Evolutionary conservation across 2,113 vertebrate genomes (phyloP).

Genomic region (Chaetodon trifascialis): DNA sequence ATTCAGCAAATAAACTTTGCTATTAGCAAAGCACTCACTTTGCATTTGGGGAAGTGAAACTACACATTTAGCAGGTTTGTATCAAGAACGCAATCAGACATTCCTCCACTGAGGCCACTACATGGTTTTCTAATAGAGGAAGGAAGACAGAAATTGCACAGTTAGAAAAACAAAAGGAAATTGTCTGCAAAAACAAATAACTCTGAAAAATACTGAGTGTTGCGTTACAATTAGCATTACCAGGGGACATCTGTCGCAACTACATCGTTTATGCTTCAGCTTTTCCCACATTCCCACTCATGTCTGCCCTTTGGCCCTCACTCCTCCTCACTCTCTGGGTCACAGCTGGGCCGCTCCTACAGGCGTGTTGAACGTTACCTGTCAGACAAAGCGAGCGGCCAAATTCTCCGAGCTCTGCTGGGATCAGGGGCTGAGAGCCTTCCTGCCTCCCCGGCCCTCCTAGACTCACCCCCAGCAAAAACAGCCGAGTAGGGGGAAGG

Average conservation of each 20-base stretch:
- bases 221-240: not conserved
- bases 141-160: conserved; percentile 32
- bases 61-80: conserved; percentile 43
- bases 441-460: conserved; percentile 31
- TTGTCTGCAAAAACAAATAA: conserved; percentile 27
- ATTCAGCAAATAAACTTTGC: conserved; percentile 35
- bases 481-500: conserved; percentile 55
- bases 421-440: conserved; percentile 49
- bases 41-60: conserved; percentile 59
- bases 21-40: not conserved
- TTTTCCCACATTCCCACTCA: not conserved
- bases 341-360: conserved; percentile 58
- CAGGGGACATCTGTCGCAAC: conserved; percentile 11
- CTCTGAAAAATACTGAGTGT: not conserved
- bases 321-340: conserved; percentile 52
- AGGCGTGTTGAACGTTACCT: conserved; percentile 56
- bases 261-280: not conserved
- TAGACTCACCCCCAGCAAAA: conserved; percentile 49
- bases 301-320: conserved; percentile 60
- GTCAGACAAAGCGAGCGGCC: conserved; percentile 53
- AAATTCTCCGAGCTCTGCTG: conserved; percentile 15
- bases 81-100: not conserved
- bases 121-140: not conserved
- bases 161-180: conserved; percentile 4
- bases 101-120: not conserved